phyloP scores from a whole-genome alignment of 1,140 invertebrate species.

The Papilio glaucus region DNA sequence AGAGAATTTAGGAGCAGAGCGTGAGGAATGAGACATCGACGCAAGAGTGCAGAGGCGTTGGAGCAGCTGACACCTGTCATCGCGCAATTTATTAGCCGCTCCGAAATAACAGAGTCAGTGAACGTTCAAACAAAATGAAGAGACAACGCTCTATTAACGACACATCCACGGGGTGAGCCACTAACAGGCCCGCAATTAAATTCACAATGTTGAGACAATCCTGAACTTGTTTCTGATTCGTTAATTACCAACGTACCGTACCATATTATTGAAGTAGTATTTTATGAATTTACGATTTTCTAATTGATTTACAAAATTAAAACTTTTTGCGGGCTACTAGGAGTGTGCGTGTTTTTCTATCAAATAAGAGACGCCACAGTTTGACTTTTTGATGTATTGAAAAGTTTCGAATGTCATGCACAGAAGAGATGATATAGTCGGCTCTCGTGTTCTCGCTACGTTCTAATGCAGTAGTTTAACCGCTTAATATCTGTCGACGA shows the following conservation, averaged over 20 bases:
- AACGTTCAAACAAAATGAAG: conserved; percentile 78
- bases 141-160: conserved; percentile 79
- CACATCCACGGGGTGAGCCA: conserved; percentile 63
- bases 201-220: conserved; percentile 56
- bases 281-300: not conserved
- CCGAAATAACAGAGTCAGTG: conserved; percentile 80
- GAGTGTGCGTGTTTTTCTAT: not conserved
- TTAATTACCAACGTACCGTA: conserved; percentile 20
- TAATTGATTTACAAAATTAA: not conserved
- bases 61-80: conserved; percentile 82
- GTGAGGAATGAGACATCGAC: conserved; percentile 82
- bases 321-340: not conserved
- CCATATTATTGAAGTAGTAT: not conserved
- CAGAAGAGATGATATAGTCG: conserved; percentile 56
- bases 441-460: conserved; percentile 60
- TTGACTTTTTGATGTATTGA: conserved; percentile 62
- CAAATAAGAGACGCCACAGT: conserved; percentile 24
- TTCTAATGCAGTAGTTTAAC: conserved; percentile 66
- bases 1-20: conserved; percentile 79
- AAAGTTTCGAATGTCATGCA: conserved; percentile 56
- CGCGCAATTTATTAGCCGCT: conserved; percentile 81
- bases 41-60: conserved; percentile 81
- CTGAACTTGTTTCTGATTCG: conserved; percentile 38
- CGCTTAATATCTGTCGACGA: conserved; percentile 80
- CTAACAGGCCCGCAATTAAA: conserved; percentile 68